These are phyloP conservation scores for Podarcis muralis DNA, from an alignment of 2,113 vertebrate species.

Conservation along the genomic window DNA sequence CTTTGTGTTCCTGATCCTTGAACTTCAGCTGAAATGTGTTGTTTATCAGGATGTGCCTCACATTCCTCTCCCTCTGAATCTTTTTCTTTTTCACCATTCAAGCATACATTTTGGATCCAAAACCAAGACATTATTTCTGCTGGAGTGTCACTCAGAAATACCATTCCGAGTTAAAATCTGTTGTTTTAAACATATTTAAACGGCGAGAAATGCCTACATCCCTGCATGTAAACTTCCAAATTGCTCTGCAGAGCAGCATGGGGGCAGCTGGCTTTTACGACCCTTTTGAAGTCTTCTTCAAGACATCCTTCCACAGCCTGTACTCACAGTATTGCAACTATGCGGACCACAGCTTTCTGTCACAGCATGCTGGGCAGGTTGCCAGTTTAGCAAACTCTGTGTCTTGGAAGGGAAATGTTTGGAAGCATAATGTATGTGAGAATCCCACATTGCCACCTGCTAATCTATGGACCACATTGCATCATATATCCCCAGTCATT, in stretches of 20 bases:
- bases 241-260: constrained; percentile 41
- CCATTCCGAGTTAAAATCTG: constrained; percentile 64
- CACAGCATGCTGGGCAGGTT: constrained; percentile 16
- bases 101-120: constrained; percentile 38
- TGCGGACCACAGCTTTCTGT: background rate
- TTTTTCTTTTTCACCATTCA: background rate
- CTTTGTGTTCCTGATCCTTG: background rate
- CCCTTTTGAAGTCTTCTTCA: constrained; percentile 52
- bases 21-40: background rate
- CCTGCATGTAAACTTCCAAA: constrained; percentile 49
- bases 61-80: background rate
- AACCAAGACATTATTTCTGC: constrained; percentile 25
- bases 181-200: constrained; percentile 69
- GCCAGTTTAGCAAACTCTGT: constrained; percentile 12
- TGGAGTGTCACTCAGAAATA: constrained; percentile 40
- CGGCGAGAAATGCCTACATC: constrained; percentile 52
- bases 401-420: background rate
- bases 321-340: constrained; percentile 11
- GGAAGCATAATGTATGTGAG: constrained; percentile 2
- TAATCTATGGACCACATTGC: background rate
- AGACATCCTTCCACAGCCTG: constrained; percentile 48
- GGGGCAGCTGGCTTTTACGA: constrained; percentile 44
- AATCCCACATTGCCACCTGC: background rate
- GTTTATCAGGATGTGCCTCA: background rate
- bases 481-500: background rate